Base-by-base conservation (phyloP, 1,140 invertebrate genomes). In the Wasmannia auropunctata region DNA sequence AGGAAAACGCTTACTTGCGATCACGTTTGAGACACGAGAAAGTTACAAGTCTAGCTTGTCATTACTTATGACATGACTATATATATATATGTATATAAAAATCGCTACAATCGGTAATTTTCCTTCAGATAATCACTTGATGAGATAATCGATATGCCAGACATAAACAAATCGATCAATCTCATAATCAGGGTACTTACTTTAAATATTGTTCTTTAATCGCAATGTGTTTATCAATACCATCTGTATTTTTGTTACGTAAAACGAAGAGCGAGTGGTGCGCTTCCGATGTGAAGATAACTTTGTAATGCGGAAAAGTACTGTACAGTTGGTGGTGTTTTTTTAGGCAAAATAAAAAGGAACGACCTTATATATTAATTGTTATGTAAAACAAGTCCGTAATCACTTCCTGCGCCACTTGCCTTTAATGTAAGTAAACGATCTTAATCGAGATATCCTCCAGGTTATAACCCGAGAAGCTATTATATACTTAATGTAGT, bases 351-450 rank as follows among this genome's bases (percentile, higher is more conserved):
- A 28, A 85, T 77, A 85, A 51, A 76, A 88, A 77, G 70, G 54
- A 14, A 40, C 2, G 74, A 67, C 43, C 43, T 37, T 81, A 49
- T 58, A 40, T 34, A 54, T 84, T 84, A 87, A 67, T 25, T 54
- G 19, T 76, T 46, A 49, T 76, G 43, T 62, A 62, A 75, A 77
- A 77, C n/a, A 25, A 19, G 51, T 25, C 22, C 5, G 10, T 70
- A 76, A 84, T 84, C 54, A 83, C 69, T 43, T 69, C 87, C 87
- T 69, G 74, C 43, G 76, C 76, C 31, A 51, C 40, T 37, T 19
- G 34, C 28, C 25, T 77, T 69, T 86, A 86, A 76, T n/a, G n/a
- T 65, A n/a, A 14, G 14, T 86, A 88, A 88, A 83, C 25, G 85
- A 43, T 74, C 60, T 74, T 19, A 86, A 76, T 76, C 67, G 8